Base-by-base conservation (phyloP, 92 coral and sea anemone genomes). In the Phenganax marumi region DNA sequence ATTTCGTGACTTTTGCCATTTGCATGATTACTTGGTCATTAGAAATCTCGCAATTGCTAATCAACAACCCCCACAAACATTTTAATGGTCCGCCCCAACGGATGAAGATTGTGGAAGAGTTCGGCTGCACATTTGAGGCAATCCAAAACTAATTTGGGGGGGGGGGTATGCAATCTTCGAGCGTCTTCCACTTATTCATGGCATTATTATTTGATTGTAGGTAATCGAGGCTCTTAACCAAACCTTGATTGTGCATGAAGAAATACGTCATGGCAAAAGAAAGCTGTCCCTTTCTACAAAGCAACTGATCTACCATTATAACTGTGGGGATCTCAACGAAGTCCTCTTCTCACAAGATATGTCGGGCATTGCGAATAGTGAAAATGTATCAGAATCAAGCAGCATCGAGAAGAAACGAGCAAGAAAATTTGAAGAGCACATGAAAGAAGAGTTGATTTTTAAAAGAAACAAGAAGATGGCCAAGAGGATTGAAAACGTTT, bases 181-280 rank as follows among this genome's bases (percentile, higher is more conserved):
- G 8, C 13, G 65, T 58, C 43, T 33, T 56, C 63, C 7, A 56
- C 2, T 56, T 56, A 56, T 56, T 56, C 21, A 14, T 56, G 63
- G 7, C 52, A 8, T 4, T 65, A 39, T 33, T 62, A 65, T 68
- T 51, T 82, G 13, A 2, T 50, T 54, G 22, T 75, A 93, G 97
- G 97, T 93, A n/a, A 80, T 90, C 56, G 86, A 89, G 66, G 97
- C 97, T 64, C 82, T 93, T 16, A 93, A 93, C 78, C 97, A 93
- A 75, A 89, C 97, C 11, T 82, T 93, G 64, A 81, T 82, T 46
- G 87, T 93, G 76, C 97, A 93, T 71, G 97, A 93, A 57, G 85
- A 88, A 75, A 84, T 93, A 52, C 97, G 97, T 47, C 78, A 75
- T 50, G 97, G 97, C 26, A 64, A 89, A 74, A 92, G 90, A 10